These are phyloP conservation scores for Globia sparganii DNA, from an alignment of 2,888 invertebrate species.

Conservation along the genomic window DNA sequence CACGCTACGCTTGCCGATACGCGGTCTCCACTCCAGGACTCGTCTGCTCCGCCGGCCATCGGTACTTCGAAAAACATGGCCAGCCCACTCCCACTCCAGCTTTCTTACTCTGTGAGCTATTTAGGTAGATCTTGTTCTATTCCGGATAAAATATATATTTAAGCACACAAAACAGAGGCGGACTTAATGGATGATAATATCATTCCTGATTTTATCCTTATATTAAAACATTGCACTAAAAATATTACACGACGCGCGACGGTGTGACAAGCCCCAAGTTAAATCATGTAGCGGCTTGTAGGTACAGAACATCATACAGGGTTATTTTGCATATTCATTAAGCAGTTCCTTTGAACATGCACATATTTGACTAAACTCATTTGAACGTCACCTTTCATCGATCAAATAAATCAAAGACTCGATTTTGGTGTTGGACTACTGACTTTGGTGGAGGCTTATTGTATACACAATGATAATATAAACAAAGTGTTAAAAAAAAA, in stretches of 20 bases:
- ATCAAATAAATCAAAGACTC: conserved; percentile 22
- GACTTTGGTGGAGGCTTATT: background rate
- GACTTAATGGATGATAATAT: too few relatives aligned
- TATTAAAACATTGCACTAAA: background rate
- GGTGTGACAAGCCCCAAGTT: conserved; percentile 57
- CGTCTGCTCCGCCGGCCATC: background rate
- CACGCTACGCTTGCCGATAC: background rate
- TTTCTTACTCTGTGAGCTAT: background rate
- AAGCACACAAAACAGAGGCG: too few relatives aligned
- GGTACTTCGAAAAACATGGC: background rate
- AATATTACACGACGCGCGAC: conserved; percentile 50
- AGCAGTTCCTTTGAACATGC: conserved; percentile 70
- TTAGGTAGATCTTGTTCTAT: background rate
- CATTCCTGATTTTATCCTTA: background rate
- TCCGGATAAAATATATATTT: background rate
- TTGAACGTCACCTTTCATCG: conserved; percentile 25
- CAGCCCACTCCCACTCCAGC: background rate
- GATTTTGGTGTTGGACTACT: conserved; percentile 9
- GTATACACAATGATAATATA: too few relatives aligned
- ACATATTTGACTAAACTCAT: conserved; percentile 63
- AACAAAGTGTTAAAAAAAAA: too few relatives aligned
- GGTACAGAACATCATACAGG: conserved; percentile 66
- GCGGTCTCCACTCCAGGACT: background rate
- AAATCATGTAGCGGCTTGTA: conserved; percentile 60
- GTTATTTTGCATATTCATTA: conserved; percentile 80